These are phyloP conservation scores for Dicyrtoma fusca DNA, from an alignment of 2,888 invertebrate species.

Conservation along the genomic window DNA sequence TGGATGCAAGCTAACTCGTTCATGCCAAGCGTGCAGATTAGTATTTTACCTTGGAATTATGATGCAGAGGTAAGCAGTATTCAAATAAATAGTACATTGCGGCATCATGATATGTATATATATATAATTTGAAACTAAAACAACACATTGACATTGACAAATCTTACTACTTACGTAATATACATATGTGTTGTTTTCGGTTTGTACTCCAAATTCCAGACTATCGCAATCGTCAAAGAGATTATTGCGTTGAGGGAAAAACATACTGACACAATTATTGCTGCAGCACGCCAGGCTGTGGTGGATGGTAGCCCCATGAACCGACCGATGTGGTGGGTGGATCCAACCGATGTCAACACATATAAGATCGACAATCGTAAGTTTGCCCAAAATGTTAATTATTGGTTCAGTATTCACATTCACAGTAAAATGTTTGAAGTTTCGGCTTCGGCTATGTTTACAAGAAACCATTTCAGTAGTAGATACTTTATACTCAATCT, in stretches of 20 bases:
- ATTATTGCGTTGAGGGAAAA: conserved; percentile 36
- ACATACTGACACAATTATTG: conserved; percentile 61
- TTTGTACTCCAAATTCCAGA: too few species aligned
- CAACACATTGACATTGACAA: too few species aligned
- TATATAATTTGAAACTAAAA: too few species aligned
- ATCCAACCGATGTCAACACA: conserved; percentile 69
- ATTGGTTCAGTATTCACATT: background rate
- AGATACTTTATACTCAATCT: background rate
- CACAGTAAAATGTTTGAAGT: background rate
- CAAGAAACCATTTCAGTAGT: too few species aligned
- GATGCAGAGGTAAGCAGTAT: conserved; percentile 63
- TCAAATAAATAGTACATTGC: too few species aligned
- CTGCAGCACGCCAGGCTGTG: conserved; percentile 65
- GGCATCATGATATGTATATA: too few species aligned
- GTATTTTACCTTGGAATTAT: conserved; percentile 78
- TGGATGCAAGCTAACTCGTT: conserved; percentile 80
- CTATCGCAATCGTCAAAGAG: conserved; percentile 33
- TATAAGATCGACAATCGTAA: conserved; percentile 61
- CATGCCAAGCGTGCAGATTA: conserved; percentile 79
- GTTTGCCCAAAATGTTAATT: background rate
- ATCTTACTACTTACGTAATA: background rate
- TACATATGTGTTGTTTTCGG: background rate
- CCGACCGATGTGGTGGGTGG: conserved; percentile 84
- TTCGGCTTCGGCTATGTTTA: too few species aligned
- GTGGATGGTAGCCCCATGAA: conserved; percentile 72